Conservation (phyloP, 53 echinoderm and acorn worm species). For the Henricia sp. region DNA sequence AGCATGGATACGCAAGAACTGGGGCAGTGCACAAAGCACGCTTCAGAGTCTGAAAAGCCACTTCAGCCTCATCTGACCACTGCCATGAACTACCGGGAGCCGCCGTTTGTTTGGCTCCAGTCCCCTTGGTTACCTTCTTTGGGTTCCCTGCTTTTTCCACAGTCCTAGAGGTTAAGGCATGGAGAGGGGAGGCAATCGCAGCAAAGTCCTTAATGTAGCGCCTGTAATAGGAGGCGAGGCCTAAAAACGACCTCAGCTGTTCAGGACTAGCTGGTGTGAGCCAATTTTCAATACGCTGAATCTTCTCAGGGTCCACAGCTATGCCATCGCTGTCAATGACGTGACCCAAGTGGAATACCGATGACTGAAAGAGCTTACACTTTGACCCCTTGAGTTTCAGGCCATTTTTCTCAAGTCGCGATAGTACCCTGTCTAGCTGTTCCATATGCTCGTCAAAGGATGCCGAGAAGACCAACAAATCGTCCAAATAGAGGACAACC, state of each 20-base stretch:
- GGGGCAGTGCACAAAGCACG: constrained; percentile 30
- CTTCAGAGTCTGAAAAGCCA: constrained; percentile 32
- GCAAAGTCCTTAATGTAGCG: neutral
- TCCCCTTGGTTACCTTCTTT: no score
- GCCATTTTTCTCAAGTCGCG: neutral
- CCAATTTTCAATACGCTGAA: neutral
- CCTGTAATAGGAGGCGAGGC: neutral
- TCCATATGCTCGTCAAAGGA: neutral
- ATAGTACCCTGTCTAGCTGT: neutral
- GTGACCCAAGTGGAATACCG: neutral
- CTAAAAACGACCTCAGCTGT: neutral
- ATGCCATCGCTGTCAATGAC: neutral
- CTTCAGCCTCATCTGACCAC: constrained; percentile 36
- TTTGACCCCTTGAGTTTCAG: neutral
- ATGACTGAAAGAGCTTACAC: neutral
- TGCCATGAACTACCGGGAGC: neutral
- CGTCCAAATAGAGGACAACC: neutral
- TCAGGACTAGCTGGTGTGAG: neutral
- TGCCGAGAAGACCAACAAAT: neutral
- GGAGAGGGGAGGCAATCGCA: neutral
- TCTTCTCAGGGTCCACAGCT: neutral
- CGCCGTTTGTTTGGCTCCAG: no score
- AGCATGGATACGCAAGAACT: constrained; percentile 49
- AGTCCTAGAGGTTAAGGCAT: neutral
- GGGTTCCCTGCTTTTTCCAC: neutral